Evolutionary conservation across 1,140 invertebrate species (phyloP).

Genomic region (Zophobas atratus): DNA sequence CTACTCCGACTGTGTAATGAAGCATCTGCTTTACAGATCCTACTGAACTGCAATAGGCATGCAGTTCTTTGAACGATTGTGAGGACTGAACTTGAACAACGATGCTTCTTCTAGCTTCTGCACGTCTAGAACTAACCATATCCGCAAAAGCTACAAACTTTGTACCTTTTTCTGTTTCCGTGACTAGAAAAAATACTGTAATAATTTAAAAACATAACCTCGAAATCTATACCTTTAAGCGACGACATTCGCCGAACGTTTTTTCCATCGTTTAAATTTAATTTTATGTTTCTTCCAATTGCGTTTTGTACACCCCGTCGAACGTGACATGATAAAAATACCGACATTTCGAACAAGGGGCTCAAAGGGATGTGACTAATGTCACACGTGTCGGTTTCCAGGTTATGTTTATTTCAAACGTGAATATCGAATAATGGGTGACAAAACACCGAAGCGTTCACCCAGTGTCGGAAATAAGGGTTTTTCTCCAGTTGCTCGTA

Average conservation of each 20-base stretch:
- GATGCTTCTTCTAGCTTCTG: conserved; percentile 74
- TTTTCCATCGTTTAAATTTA: conserved; percentile 6
- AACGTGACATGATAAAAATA: conserved; percentile 1
- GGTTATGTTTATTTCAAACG: conserved; percentile 12
- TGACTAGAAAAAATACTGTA: background rate
- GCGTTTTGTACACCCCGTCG: background rate
- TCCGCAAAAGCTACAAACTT: conserved; percentile 62
- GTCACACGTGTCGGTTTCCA: background rate
- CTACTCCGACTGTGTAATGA: conserved; percentile 73
- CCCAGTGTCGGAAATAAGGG: background rate
- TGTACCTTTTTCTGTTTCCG: background rate
- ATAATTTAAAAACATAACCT: conserved; percentile 28
- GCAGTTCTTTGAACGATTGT: conserved; percentile 74
- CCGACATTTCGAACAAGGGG: conserved; percentile 14
- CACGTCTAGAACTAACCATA: conserved; percentile 58
- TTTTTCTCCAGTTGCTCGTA: conserved; percentile 36
- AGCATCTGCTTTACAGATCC: conserved; percentile 74
- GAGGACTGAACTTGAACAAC: conserved; percentile 77
- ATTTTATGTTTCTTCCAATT: background rate
- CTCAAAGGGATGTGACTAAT: conserved; percentile 12
- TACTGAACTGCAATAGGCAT: conserved; percentile 76
- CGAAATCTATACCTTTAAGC: conserved; percentile 3
- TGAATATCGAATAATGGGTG: conserved; percentile 16
- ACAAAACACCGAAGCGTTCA: conserved; percentile 22
- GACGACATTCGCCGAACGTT: background rate